Percentiles rank a stretch among this genome's conserved stretches.
phyloP scores from a whole-genome alignment of 2,888 invertebrate species.

The Diadegma fenestrale region DNA sequence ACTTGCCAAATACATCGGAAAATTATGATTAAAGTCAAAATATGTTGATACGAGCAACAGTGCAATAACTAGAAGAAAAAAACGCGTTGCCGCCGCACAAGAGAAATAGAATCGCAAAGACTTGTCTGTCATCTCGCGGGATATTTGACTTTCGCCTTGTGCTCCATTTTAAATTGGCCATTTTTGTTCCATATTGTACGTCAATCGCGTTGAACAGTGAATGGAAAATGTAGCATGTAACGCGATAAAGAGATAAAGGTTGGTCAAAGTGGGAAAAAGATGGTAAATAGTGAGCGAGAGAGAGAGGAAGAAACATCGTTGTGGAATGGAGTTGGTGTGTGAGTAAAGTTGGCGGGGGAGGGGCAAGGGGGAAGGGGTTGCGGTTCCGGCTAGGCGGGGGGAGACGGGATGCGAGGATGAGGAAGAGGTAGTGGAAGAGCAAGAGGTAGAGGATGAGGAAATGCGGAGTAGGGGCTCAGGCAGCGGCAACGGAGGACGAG shows the following conservation, averaged over 20 bases:
- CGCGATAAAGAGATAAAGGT: slow-evolving; percentile 61
- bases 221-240: slow-evolving; percentile 57
- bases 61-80: neutral
- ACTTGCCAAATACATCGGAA: neutral
- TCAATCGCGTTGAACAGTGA: slow-evolving; percentile 18
- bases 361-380: slow-evolving; percentile 55
- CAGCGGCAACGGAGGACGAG: slow-evolving; percentile 76
- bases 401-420: slow-evolving; percentile 69
- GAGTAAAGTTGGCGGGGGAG: slow-evolving; percentile 74
- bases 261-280: slow-evolving; percentile 64
- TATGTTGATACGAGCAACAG: neutral
- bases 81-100: neutral
- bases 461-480: slow-evolving; percentile 73
- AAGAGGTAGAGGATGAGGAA: slow-evolving; percentile 75
- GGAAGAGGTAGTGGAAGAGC: slow-evolving; percentile 71
- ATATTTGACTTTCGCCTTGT: neutral
- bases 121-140: neutral
- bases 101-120: neutral
- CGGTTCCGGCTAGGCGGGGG: slow-evolving; percentile 50
- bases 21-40: neutral
- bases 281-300: slow-evolving; percentile 70
- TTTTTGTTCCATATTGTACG: neutral
- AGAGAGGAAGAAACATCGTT: slow-evolving; percentile 75
- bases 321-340: slow-evolving; percentile 74
- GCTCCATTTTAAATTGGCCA: slow-evolving; percentile 32